These are phyloP conservation scores for Apostichopus parvimensis DNA, from an alignment of 35 echinoderm and acorn worm genomes.

Conservation along the genomic window DNA sequence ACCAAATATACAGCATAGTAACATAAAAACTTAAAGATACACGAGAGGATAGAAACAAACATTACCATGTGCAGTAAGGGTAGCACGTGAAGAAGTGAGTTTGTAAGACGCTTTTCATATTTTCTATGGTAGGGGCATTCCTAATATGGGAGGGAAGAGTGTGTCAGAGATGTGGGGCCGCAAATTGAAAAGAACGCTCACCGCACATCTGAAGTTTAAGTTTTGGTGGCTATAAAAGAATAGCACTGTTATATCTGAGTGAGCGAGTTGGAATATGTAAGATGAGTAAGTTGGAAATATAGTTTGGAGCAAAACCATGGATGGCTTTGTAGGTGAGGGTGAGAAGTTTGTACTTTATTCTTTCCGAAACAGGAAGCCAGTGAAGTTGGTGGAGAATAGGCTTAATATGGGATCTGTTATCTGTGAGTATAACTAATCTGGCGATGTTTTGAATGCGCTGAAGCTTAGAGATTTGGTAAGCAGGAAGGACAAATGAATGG, in stretches of 20 bases:
- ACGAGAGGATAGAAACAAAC: too few relatives aligned
- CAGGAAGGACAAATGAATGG: not conserved
- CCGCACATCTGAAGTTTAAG: too few relatives aligned
- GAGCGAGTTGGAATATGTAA: conserved; percentile 7
- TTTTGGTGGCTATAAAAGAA: conserved; percentile 19
- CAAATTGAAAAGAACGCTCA: too few relatives aligned
- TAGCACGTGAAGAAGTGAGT: too few relatives aligned
- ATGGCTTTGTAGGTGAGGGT: conserved; percentile 29
- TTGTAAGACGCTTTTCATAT: too few relatives aligned
- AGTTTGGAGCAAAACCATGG: conserved; percentile 25
- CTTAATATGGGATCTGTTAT: not conserved
- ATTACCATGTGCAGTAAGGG: too few relatives aligned
- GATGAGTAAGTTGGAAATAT: conserved; percentile 33
- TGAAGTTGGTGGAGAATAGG: not conserved
- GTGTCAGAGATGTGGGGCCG: too few relatives aligned
- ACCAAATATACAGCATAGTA: too few relatives aligned
- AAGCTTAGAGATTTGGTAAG: conserved; percentile 12
- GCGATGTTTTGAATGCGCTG: conserved; percentile 14
- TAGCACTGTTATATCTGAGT: conserved; percentile 8
- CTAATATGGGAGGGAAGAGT: too few relatives aligned
- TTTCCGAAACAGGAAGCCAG: conserved; percentile 13
- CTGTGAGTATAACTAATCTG: not conserved
- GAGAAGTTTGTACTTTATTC: conserved; percentile 38
- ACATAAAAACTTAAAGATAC: too few relatives aligned
- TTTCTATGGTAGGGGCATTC: too few relatives aligned